These are phyloP conservation scores for Neolamprologus cancellatus DNA, from an alignment of 2,113 vertebrate species.

Conservation along the genomic window DNA sequence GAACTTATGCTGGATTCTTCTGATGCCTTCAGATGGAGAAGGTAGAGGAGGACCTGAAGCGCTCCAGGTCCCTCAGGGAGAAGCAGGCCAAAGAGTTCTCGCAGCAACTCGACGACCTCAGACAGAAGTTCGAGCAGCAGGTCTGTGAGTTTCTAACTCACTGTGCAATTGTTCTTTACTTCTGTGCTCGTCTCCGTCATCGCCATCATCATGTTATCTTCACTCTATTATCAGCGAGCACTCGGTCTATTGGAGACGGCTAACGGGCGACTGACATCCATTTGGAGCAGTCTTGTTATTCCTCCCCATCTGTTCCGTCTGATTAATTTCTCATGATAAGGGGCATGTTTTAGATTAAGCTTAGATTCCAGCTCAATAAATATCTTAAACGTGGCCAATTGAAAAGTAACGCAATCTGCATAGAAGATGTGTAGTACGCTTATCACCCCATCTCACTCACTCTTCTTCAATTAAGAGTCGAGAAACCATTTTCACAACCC, in stretches of 20 bases:
- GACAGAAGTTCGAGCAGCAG: conserved; percentile 83
- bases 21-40: conserved; percentile 81
- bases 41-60: conserved; percentile 84
- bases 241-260: background rate
- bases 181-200: background rate
- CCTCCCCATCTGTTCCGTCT: conserved; percentile 32
- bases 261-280: background rate
- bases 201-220: background rate
- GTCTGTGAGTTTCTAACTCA: conserved; percentile 58
- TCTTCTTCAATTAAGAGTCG: conserved; percentile 29
- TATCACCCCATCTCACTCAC: conserved; percentile 28
- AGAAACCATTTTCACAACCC: conserved; percentile 26
- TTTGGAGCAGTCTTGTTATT: conserved; percentile 23
- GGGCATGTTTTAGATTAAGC: conserved; percentile 40
- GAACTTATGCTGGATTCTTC: background rate
- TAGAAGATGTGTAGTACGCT: background rate
- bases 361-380: conserved; percentile 18
- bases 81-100: conserved; percentile 85
- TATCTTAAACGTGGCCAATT: conserved; percentile 33
- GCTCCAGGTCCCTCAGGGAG: conserved; percentile 84
- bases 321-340: conserved; percentile 40
- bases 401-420: conserved; percentile 37
- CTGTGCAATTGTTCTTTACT: background rate
- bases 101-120: conserved; percentile 79
- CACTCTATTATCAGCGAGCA: background rate